Conservation (phyloP, 2,888 invertebrate genomes). For the Drosophila cognata region DNA sequence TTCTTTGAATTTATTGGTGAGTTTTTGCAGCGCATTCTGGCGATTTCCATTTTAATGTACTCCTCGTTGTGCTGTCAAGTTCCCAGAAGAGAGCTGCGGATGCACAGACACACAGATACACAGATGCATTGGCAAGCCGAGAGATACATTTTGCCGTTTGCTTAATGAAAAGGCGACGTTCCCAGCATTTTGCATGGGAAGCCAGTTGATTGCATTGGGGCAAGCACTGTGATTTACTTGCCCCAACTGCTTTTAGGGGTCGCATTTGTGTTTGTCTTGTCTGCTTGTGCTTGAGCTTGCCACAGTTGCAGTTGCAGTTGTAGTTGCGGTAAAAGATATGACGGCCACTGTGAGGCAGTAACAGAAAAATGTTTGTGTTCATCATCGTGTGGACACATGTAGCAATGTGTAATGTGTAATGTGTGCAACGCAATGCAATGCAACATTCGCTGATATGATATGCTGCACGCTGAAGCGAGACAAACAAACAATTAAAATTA, state of each 20-base stretch:
- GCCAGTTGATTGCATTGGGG: slow-evolving; percentile 49
- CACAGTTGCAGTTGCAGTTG: slow-evolving; percentile 50
- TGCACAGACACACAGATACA: neutral
- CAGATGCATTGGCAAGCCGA: neutral
- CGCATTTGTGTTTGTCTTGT: slow-evolving; percentile 5
- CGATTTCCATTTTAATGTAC: slow-evolving; percentile 24
- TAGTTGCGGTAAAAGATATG: slow-evolving; percentile 26
- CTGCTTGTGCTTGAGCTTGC: slow-evolving; percentile 22
- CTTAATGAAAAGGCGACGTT: slow-evolving; percentile 75
- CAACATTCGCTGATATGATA: slow-evolving; percentile 69
- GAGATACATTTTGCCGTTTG: slow-evolving; percentile 37
- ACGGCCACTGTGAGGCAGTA: slow-evolving; percentile 41
- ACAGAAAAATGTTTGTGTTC: slow-evolving; percentile 31
- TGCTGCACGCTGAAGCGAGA: slow-evolving; percentile 53
- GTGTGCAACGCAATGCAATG: slow-evolving; percentile 34
- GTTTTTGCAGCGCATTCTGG: slow-evolving; percentile 9
- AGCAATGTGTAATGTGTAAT: slow-evolving; percentile 18
- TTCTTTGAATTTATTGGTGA: slow-evolving; percentile 36
- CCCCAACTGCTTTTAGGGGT: slow-evolving; percentile 13
- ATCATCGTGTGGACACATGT: slow-evolving; percentile 49
- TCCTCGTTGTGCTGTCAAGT: slow-evolving; percentile 8
- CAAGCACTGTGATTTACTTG: slow-evolving; percentile 70
- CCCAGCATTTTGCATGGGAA: slow-evolving; percentile 69
- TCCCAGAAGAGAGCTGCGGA: slow-evolving; percentile 31
- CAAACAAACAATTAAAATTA: slow-evolving; percentile 79